These are phyloP conservation scores for Eclectus roratus DNA, from an alignment of 2,113 vertebrate genomes.

Conservation along the genomic window DNA sequence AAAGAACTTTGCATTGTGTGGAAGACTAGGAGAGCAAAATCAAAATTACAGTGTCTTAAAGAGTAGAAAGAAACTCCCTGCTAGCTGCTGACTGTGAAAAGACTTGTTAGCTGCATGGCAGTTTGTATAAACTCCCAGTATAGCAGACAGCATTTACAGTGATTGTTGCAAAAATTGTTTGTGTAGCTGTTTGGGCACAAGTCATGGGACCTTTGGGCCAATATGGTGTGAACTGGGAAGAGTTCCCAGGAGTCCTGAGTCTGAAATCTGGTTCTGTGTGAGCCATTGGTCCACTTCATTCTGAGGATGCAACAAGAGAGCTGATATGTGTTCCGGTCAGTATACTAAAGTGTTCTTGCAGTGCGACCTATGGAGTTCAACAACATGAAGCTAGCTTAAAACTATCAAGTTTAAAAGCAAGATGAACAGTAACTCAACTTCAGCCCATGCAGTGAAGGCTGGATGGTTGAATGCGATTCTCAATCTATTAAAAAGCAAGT, in stretches of 20 bases:
- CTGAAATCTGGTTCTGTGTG: not conserved
- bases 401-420: not conserved
- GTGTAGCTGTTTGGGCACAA: not conserved
- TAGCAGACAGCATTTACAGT: not conserved
- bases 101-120: not conserved
- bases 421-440: not conserved
- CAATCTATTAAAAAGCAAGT: not conserved
- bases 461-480: not conserved
- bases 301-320: not conserved
- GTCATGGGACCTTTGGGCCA: not conserved
- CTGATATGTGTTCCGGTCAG: not conserved
- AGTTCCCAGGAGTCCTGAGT: not conserved
- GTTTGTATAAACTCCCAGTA: not conserved
- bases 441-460: not conserved
- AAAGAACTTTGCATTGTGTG: not conserved
- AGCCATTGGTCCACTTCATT: not conserved
- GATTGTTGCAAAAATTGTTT: not conserved
- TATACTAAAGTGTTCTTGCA: not conserved
- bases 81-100: not conserved
- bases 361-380: not conserved
- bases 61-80: not conserved
- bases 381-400: not conserved
- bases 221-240: not conserved
- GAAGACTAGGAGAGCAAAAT: not conserved
- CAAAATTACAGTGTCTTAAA: not conserved